phyloP scores from a whole-genome alignment of 2,113 vertebrate genomes.

The Platichthys stellatus region DNA sequence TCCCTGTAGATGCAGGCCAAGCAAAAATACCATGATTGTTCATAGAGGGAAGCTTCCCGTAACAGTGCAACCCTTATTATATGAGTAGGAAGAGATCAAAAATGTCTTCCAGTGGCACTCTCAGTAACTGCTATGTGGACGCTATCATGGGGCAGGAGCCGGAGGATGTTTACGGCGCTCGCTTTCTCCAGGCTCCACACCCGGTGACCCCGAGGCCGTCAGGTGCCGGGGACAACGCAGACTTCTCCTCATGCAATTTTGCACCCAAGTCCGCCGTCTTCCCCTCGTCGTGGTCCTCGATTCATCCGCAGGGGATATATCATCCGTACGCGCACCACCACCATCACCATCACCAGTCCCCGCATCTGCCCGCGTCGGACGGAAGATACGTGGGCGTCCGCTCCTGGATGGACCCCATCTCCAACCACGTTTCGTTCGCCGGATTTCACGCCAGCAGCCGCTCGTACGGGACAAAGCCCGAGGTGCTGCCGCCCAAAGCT shows the following conservation, averaged over 20 bases:
- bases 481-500: slow-evolving; percentile 79
- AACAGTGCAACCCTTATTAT: slow-evolving; percentile 93
- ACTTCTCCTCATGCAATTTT: slow-evolving; percentile 96
- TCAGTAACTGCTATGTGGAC: slow-evolving; percentile 98
- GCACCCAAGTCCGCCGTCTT: slow-evolving; percentile 94
- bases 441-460: slow-evolving; percentile 87
- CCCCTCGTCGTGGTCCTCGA: slow-evolving; percentile 92
- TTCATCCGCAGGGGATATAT: slow-evolving; percentile 93
- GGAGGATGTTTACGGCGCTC: slow-evolving; percentile 92
- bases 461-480: slow-evolving; percentile 90
- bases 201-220: slow-evolving; percentile 90
- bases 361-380: slow-evolving; percentile 88
- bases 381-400: slow-evolving; percentile 89
- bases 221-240: slow-evolving; percentile 86
- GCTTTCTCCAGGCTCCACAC: slow-evolving; percentile 90
- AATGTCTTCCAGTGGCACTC: slow-evolving; percentile 97
- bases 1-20: slow-evolving; percentile 92
- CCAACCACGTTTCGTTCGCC: slow-evolving; percentile 84
- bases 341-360: slow-evolving; percentile 80
- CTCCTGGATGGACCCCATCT: slow-evolving; percentile 95
- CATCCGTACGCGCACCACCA: slow-evolving; percentile 88
- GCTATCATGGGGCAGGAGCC: slow-evolving; percentile 95
- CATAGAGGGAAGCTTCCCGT: slow-evolving; percentile 92
- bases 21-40: slow-evolving; percentile 99
- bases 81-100: slow-evolving; percentile 91